Evolutionary conservation across 2,113 vertebrate species (phyloP).

Genomic region (Neogobius melanostomus): DNA sequence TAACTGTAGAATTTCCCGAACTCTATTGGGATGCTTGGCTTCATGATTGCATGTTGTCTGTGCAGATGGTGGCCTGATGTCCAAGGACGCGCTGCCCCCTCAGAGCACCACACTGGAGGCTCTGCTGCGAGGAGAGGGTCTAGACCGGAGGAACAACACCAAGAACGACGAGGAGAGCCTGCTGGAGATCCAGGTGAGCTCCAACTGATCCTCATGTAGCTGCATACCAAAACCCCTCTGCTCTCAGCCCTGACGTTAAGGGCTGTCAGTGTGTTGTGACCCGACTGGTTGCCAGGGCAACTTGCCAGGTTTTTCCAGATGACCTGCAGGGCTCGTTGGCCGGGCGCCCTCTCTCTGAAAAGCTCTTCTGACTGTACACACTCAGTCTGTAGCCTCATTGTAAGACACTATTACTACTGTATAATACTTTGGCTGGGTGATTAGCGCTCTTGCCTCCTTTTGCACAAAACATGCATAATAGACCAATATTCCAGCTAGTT

Average conservation of each 20-base stretch:
- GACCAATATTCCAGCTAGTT: too few relatives aligned
- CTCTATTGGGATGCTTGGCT: constrained; percentile 13
- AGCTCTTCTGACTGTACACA: constrained; percentile 11
- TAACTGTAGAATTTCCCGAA: too few relatives aligned
- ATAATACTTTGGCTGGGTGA: too few relatives aligned
- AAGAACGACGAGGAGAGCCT: constrained; percentile 90
- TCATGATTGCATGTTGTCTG: constrained; percentile 1
- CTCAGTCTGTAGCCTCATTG: background rate
- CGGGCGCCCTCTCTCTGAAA: constrained; percentile 26
- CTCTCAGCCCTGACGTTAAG: constrained; percentile 16
- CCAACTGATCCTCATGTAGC: background rate
- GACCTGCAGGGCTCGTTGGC: constrained; percentile 44
- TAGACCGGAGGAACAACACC: constrained; percentile 86
- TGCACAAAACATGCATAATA: too few relatives aligned
- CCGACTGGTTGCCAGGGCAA: constrained; percentile 43
- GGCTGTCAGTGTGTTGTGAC: constrained; percentile 15
- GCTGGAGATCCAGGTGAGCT: constrained; percentile 90
- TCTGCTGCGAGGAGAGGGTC: constrained; percentile 87
- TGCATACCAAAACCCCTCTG: constrained; percentile 2
- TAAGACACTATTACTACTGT: background rate
- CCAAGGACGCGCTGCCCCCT: constrained; percentile 82
- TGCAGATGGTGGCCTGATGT: constrained; percentile 67
- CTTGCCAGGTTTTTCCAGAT: constrained; percentile 45
- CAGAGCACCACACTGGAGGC: constrained; percentile 94
- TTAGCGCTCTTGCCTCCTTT: too few relatives aligned